phyloP scores from a whole-genome alignment of 2,797 vertebrate genomes.

The Rhabdomys pumilio region DNA sequence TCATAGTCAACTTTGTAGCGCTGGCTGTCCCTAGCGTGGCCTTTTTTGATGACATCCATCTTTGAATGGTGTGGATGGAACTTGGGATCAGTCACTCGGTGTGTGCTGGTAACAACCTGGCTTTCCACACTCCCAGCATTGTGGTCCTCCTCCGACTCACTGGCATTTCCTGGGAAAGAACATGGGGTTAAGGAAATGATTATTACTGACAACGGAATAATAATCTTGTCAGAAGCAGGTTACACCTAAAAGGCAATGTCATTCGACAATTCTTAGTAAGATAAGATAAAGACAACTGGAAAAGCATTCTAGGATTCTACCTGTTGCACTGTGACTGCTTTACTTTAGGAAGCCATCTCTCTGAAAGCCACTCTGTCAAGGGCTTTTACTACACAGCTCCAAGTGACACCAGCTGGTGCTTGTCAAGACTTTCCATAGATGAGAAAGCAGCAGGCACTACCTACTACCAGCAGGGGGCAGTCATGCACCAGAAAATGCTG shows the following conservation, averaged over 20 bases:
- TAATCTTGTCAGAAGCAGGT: accelerated
- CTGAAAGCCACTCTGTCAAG: not conserved
- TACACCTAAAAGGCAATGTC: too few relatives aligned
- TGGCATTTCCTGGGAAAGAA: slow-evolving; percentile 90
- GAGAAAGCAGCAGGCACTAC: not conserved
- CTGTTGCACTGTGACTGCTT: accelerated
- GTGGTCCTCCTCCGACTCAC: slow-evolving; percentile 91
- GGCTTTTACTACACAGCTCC: not conserved
- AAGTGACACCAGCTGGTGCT: not conserved
- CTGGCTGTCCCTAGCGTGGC: slow-evolving; percentile 93
- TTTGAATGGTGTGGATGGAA: slow-evolving; percentile 90
- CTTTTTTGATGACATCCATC: slow-evolving; percentile 92
- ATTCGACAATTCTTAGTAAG: not conserved
- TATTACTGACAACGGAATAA: accelerated
- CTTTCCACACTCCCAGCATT: slow-evolving; percentile 87
- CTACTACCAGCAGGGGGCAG: slow-evolving; percentile 73
- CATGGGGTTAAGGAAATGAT: slow-evolving; percentile 6
- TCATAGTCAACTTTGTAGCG: slow-evolving; percentile 94
- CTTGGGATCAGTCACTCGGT: slow-evolving; percentile 89
- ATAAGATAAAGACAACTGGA: not conserved
- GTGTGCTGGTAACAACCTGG: slow-evolving; percentile 87
- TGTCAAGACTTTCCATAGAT: not conserved
- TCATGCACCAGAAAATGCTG: not conserved
- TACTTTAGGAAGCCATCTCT: not conserved
- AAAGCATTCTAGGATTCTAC: not conserved